These are phyloP conservation scores for Meteorus colon DNA, from an alignment of 2,888 invertebrate genomes.

Conservation along the genomic window DNA sequence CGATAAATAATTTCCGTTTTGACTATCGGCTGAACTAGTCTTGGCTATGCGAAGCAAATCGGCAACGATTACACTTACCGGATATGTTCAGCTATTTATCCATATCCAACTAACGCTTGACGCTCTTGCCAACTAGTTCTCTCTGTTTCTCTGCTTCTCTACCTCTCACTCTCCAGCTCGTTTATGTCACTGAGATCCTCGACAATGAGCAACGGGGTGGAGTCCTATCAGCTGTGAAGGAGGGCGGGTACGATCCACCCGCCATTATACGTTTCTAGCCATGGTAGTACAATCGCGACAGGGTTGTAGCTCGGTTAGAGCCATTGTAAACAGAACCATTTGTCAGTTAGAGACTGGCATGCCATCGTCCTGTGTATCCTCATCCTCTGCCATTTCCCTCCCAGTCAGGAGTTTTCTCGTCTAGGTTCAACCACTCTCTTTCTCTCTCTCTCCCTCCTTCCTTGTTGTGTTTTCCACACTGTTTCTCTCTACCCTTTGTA, in stretches of 20 bases:
- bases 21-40: background rate
- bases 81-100: background rate
- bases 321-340: conserved; percentile 66
- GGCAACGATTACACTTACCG: conserved; percentile 5
- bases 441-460: background rate
- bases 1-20: conserved; percentile 15
- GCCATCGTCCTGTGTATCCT: conserved; percentile 45
- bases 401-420: conserved; percentile 25
- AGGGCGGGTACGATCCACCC: conserved; percentile 30
- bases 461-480: background rate
- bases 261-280: conserved; percentile 53
- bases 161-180: background rate
- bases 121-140: background rate
- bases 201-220: conserved; percentile 13
- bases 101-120: background rate
- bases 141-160: background rate
- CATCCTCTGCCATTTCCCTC: conserved; percentile 12
- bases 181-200: background rate
- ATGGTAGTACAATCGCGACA: conserved; percentile 39
- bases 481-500: conserved; percentile 22
- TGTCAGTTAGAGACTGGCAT: conserved; percentile 55
- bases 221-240: conserved; percentile 15
- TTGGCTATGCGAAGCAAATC: background rate
- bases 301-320: conserved; percentile 42
- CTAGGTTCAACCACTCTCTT: background rate